These are phyloP conservation scores for Garra rufa DNA, from an alignment of 2,113 vertebrate genomes.

Conservation along the genomic window DNA sequence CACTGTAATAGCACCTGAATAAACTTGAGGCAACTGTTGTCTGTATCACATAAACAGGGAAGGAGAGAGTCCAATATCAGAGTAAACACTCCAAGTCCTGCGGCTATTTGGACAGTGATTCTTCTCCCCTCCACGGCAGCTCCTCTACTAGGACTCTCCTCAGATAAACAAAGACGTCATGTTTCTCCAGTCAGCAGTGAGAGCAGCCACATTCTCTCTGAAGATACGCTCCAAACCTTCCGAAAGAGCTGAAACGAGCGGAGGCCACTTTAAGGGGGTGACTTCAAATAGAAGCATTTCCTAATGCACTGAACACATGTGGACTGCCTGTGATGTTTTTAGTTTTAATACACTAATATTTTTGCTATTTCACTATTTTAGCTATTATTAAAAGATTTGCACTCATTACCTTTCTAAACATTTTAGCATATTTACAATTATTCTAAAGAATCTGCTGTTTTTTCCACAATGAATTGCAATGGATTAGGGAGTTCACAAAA, in stretches of 20 bases:
- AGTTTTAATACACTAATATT: neutral
- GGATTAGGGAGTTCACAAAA: too few species aligned
- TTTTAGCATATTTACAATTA: too few species aligned
- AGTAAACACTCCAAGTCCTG: constrained; percentile 43
- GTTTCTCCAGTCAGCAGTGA: constrained; percentile 15
- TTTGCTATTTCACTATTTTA: too few species aligned
- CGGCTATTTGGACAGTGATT: constrained; percentile 35
- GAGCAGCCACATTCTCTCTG: neutral
- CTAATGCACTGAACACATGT: neutral
- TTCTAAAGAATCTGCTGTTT: too few species aligned
- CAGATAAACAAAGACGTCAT: constrained; percentile 48
- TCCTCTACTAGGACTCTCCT: constrained; percentile 7
- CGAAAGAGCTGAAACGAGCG: constrained; percentile 1
- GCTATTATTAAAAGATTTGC: too few species aligned
- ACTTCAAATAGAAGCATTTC: neutral
- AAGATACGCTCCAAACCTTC: neutral
- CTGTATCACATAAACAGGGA: constrained; percentile 47
- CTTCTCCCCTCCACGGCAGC: neutral
- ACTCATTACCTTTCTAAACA: too few species aligned
- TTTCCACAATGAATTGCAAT: too few species aligned
- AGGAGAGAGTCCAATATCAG: constrained; percentile 35
- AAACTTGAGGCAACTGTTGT: constrained; percentile 44
- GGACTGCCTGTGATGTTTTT: neutral
- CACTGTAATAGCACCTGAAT: constrained; percentile 51
- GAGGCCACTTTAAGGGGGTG: neutral